Evolutionary conservation across 2,888 invertebrate species (phyloP).

Genomic region (Thalpophila matura): DNA sequence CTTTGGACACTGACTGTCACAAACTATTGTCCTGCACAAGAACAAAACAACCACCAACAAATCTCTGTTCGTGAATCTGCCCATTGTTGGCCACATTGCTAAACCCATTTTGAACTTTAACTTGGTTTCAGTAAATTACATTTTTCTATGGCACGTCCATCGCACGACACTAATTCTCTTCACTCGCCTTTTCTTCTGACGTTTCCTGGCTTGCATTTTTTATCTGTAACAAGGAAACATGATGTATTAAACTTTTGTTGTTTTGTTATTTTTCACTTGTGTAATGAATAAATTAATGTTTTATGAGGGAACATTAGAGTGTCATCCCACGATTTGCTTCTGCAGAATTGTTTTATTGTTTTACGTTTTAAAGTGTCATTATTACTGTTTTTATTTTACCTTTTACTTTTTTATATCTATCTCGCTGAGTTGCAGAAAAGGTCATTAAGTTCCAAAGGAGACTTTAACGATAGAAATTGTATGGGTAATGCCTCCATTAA

Average conservation of each 20-base stretch:
- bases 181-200: slow-evolving; percentile 81
- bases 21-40: slow-evolving; percentile 86
- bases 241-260: slow-evolving; percentile 46
- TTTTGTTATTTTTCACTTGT: slow-evolving; percentile 35
- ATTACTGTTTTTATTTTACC: background rate
- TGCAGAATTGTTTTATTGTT: background rate
- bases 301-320: slow-evolving; percentile 20
- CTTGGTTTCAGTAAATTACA: slow-evolving; percentile 71
- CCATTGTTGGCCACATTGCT: slow-evolving; percentile 71
- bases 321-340: background rate
- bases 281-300: slow-evolving; percentile 36
- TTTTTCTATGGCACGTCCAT: slow-evolving; percentile 78
- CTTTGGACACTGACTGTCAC: slow-evolving; percentile 89
- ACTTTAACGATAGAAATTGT: too few relatives aligned
- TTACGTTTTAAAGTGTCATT: background rate
- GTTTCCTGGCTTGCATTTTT: slow-evolving; percentile 85
- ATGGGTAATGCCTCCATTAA: too few relatives aligned
- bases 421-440: too few relatives aligned
- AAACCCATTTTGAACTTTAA: slow-evolving; percentile 78
- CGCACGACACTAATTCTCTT: slow-evolving; percentile 77
- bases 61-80: slow-evolving; percentile 78
- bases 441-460: too few relatives aligned
- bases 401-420: background rate
- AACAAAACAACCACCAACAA: slow-evolving; percentile 82
- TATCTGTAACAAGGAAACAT: slow-evolving; percentile 81